Conservation (phyloP, 1,140 invertebrate species). For the Calosoma granatense region DNA sequence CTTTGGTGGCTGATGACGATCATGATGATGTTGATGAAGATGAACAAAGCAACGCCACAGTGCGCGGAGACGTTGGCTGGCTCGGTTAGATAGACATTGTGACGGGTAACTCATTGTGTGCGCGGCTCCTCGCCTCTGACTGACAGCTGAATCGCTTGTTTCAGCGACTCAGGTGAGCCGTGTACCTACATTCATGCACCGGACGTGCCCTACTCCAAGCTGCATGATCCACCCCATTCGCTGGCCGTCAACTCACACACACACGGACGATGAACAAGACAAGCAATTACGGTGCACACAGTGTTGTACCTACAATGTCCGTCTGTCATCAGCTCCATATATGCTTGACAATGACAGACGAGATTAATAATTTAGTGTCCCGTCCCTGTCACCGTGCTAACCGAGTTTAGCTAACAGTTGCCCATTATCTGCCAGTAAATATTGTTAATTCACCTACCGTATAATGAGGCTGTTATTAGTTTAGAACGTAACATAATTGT, state of each 20-base stretch:
- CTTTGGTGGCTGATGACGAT: too few species aligned
- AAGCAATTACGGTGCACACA: background rate
- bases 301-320: background rate
- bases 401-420: too few species aligned
- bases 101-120: slow-evolving; percentile 14
- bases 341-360: background rate
- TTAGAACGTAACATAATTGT: too few species aligned
- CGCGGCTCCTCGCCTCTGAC: slow-evolving; percentile 13
- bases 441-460: too few species aligned
- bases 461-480: too few species aligned
- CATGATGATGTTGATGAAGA: background rate
- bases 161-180: slow-evolving; percentile 12
- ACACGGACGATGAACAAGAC: background rate
- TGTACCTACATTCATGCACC: background rate
- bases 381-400: too few species aligned
- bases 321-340: background rate
- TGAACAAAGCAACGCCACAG: slow-evolving; percentile 15
- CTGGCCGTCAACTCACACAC: background rate
- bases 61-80: slow-evolving; percentile 14
- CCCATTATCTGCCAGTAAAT: too few species aligned
- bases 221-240: background rate
- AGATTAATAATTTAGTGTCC: too few species aligned
- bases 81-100: slow-evolving; percentile 14
- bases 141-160: slow-evolving; percentile 17
- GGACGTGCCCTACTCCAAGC: background rate